These are phyloP conservation scores for Camelus bactrianus DNA, from an alignment of 2,113 vertebrate species.

Conservation along the genomic window DNA sequence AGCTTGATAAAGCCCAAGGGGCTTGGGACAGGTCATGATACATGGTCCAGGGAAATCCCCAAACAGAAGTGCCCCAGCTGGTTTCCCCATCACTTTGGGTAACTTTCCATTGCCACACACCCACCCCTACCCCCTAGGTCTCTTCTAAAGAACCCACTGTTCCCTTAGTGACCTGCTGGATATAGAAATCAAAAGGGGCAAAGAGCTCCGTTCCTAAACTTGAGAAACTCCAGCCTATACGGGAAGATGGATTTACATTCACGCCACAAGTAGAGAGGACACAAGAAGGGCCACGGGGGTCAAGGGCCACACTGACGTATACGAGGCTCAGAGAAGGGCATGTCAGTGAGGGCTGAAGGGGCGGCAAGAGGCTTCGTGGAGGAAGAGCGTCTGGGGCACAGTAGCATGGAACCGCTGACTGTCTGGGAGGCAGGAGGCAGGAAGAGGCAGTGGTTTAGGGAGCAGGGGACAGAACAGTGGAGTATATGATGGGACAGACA, in stretches of 20 bases:
- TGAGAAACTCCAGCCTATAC: neutral
- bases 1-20: neutral
- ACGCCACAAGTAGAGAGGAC: neutral
- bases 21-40: slow-evolving; percentile 50
- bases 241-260: neutral
- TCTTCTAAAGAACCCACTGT: slow-evolving; percentile 64
- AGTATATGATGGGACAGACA: too few relatives aligned
- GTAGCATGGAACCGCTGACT: neutral
- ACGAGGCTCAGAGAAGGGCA: neutral
- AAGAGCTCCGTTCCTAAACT: slow-evolving; percentile 20
- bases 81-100: slow-evolving; percentile 74
- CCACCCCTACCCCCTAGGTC: neutral
- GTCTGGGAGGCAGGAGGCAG: neutral
- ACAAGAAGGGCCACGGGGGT: neutral
- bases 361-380: neutral
- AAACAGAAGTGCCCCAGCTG: slow-evolving; percentile 69
- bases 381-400: neutral
- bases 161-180: slow-evolving; percentile 28
- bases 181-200: neutral
- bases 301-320: neutral
- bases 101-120: slow-evolving; percentile 77
- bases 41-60: slow-evolving; percentile 79
- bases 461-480: neutral
- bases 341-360: neutral
- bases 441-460: neutral